These are phyloP conservation scores for Timema cristinae DNA, from an alignment of 2,888 invertebrate genomes.

Conservation along the genomic window DNA sequence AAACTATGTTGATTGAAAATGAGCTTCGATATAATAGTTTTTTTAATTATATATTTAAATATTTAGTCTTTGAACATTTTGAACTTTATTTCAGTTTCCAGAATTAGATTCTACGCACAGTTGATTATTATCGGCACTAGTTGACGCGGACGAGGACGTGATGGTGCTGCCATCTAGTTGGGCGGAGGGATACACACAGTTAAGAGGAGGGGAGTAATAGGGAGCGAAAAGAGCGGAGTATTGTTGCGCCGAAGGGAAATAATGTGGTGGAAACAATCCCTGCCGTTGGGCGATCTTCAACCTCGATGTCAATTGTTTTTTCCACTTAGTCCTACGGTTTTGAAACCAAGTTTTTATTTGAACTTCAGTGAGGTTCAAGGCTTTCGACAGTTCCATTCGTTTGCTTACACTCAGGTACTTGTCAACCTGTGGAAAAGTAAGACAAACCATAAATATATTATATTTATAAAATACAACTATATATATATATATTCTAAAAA, in stretches of 20 bases:
- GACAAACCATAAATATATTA: not conserved
- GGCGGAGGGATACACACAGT: constrained; percentile 57
- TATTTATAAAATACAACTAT: not conserved
- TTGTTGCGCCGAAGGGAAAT: constrained; percentile 43
- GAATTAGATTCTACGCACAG: too few relatives aligned
- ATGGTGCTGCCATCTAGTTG: constrained; percentile 45
- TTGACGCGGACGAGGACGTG: constrained; percentile 28
- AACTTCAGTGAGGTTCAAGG: constrained; percentile 83
- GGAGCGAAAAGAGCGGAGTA: constrained; percentile 59
- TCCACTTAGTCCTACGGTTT: constrained; percentile 94
- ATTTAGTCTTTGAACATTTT: too few relatives aligned
- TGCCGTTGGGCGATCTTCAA: constrained; percentile 86
- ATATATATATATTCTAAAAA: too few relatives aligned
- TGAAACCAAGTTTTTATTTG: constrained; percentile 98
- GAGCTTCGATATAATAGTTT: too few relatives aligned
- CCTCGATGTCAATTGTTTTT: constrained; percentile 89
- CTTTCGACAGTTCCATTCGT: constrained; percentile 87
- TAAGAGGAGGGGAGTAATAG: constrained; percentile 58
- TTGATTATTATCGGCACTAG: not conserved
- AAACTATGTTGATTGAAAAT: too few relatives aligned
- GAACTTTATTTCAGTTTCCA: too few relatives aligned
- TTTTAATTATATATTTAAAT: too few relatives aligned
- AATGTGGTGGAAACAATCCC: constrained; percentile 60
- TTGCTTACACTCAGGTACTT: constrained; percentile 96
- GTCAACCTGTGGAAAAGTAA: constrained; percentile 58